A percentile compares a stretch with the other conserved stretches of the same genome.
These are phyloP conservation scores for Xenopus petersii DNA, from an alignment of 2,797 vertebrate genomes.

Conservation along the genomic window DNA sequence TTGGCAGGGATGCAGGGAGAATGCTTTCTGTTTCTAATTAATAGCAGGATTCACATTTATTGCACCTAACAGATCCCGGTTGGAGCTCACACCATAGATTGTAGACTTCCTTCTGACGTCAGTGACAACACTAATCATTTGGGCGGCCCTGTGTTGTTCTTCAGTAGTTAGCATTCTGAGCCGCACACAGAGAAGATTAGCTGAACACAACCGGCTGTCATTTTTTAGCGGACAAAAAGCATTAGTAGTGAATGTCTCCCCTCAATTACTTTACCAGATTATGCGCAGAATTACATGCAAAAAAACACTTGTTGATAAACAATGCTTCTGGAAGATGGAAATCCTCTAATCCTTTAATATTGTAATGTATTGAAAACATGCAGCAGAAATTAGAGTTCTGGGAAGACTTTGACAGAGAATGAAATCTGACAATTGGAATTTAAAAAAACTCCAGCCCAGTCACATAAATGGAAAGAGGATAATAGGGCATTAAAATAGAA, in stretches of 20 bases:
- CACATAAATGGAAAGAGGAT: conserved; percentile 16
- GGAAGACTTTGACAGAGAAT: neutral
- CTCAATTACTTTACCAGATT: conserved; percentile 16
- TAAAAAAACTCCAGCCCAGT: conserved; percentile 1
- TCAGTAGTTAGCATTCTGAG: neutral
- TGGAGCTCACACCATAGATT: neutral
- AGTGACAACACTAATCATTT: neutral
- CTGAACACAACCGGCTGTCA: neutral
- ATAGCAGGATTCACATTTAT: too few species aligned
- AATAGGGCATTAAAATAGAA: conserved; percentile 25
- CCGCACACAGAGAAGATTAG: neutral
- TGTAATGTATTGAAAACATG: neutral
- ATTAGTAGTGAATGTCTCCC: conserved; percentile 1
- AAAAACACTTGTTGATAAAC: conserved; percentile 3
- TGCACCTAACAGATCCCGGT: neutral
- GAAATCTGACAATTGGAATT: conserved; percentile 4
- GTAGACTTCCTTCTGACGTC: neutral
- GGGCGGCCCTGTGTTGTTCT: neutral
- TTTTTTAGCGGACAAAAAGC: neutral
- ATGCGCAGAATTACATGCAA: conserved; percentile 9
- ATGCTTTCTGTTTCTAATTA: too few species aligned
- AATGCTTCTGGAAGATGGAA: conserved; percentile 4
- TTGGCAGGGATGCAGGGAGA: too few species aligned
- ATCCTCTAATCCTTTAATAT: conserved; percentile 13
- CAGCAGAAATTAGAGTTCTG: conserved; percentile 1